Percentiles rank a stretch among this genome's conserved stretches.
Evolutionary conservation across 2,888 invertebrate genomes (phyloP).

Genomic region (Sialis lutaria): DNA sequence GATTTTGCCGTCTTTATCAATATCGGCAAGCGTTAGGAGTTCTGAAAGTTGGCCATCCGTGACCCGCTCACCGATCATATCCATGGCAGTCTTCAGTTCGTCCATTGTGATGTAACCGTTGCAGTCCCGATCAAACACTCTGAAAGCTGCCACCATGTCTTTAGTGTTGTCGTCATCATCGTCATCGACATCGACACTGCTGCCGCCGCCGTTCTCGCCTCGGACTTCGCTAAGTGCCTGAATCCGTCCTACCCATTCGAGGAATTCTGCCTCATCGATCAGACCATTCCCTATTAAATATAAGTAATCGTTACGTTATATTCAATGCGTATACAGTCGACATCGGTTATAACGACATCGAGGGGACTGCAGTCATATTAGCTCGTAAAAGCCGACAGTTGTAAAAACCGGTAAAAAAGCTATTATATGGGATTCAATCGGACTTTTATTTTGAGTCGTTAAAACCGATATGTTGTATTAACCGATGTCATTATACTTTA

Average conservation of each 20-base stretch:
- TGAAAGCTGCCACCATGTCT: constrained; percentile 75
- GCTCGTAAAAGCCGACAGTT: too few species aligned
- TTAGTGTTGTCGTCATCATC: constrained; percentile 50
- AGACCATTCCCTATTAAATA: constrained; percentile 44
- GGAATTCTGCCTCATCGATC: constrained; percentile 62
- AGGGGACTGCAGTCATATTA: too few species aligned
- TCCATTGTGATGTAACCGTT: constrained; percentile 79
- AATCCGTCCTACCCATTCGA: constrained; percentile 60
- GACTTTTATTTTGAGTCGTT: too few species aligned
- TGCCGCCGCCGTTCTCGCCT: constrained; percentile 30
- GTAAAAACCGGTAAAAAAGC: too few species aligned
- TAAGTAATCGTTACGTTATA: background rate
- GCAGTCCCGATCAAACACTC: constrained; percentile 77
- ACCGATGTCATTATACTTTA: too few species aligned
- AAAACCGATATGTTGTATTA: too few species aligned
- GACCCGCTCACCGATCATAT: constrained; percentile 64
- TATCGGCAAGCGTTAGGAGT: constrained; percentile 55
- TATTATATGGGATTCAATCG: too few species aligned
- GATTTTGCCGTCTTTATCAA: constrained; percentile 64
- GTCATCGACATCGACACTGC: constrained; percentile 33
- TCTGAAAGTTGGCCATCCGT: constrained; percentile 59
- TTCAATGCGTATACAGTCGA: too few species aligned
- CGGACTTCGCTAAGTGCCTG: constrained; percentile 46
- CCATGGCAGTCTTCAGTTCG: constrained; percentile 60
- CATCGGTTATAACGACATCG: too few species aligned